Evolutionary conservation across 2,797 vertebrate species (phyloP).

Genomic region (Myiotriccus ornatus): DNA sequence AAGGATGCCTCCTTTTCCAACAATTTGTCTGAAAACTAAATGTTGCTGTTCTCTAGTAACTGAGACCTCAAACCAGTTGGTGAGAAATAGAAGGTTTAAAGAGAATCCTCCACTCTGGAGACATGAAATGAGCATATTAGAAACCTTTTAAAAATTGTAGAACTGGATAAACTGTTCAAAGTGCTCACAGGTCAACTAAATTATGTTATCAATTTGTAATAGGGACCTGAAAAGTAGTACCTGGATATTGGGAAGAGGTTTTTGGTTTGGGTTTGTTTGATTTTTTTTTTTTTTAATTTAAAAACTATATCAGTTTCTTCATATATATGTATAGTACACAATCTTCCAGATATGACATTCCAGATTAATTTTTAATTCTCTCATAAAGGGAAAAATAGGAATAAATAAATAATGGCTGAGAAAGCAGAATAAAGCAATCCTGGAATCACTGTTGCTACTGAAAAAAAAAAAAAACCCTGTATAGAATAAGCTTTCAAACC

Average conservation of each 20-base stretch:
- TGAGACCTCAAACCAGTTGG: background rate
- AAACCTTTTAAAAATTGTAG: background rate
- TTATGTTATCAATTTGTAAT: background rate
- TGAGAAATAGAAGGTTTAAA: background rate
- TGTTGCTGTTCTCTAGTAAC: background rate
- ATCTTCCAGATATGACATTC: background rate
- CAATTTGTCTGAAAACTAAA: background rate
- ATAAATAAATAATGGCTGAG: background rate
- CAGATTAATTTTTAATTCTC: background rate
- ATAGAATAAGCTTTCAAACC: background rate
- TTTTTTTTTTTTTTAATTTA: background rate
- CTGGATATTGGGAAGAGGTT: background rate
- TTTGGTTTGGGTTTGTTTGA: background rate
- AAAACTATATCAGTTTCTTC: background rate
- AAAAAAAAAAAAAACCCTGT: background rate
- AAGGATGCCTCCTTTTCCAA: background rate
- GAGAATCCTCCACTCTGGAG: background rate
- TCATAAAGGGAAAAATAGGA: background rate
- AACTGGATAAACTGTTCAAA: background rate
- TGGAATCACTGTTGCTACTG: background rate
- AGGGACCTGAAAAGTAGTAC: background rate
- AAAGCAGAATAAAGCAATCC: background rate
- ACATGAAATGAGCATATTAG: background rate
- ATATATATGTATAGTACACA: background rate
- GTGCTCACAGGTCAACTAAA: background rate